Base-by-base conservation (phyloP, 2,888 invertebrate genomes). In the Notocelia uddmanniana region DNA sequence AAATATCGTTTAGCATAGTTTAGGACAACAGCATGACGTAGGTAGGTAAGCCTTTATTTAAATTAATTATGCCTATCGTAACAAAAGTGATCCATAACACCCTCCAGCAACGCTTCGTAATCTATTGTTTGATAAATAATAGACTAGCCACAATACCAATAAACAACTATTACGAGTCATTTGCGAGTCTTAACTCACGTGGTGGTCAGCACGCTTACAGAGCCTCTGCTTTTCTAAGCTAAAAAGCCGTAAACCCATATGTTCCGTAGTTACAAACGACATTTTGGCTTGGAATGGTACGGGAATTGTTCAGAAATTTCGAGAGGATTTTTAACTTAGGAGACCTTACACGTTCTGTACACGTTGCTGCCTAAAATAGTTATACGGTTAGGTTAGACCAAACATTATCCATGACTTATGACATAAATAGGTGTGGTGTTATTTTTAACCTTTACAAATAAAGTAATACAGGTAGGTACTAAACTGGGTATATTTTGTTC, bases 71-170 rank as follows among this genome's bases (percentile, higher is more conserved):
- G 34, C 34, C n/a, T 34, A 57, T 57, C 57, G 18, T 57, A 57
- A 57, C 57, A 34, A 34, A 57, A 13, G 64, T 52, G 37, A 52
- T 52, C 64, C 37, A 37, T 54, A 54, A 64, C 52, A 64, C 19
- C n/a, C 31, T 52, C 50, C 19, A 63, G 52, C 37, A 52, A 21
- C 52, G 21, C 64, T 52, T 54, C 64, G 64, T 64, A 64, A 54
- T 64, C 64, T 54, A 54, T 64, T 64, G 52, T 64, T 37, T 52
- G 37, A 37, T n/a, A 34, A 52, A 54, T 52, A 64, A 64, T 54
- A 64, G 64, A 54, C 52, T n/a, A 52, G 50, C 63, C 50, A 19
- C 34, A 52, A 37, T 37, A 64, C 21, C 52, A 21, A 31, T 60
- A 23, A 52, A 52, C 50, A 63, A 19, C 21, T 63, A 52, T 52